Conservation (phyloP, 2,797 vertebrate species). For the Hephaestus fuliginosus region DNA sequence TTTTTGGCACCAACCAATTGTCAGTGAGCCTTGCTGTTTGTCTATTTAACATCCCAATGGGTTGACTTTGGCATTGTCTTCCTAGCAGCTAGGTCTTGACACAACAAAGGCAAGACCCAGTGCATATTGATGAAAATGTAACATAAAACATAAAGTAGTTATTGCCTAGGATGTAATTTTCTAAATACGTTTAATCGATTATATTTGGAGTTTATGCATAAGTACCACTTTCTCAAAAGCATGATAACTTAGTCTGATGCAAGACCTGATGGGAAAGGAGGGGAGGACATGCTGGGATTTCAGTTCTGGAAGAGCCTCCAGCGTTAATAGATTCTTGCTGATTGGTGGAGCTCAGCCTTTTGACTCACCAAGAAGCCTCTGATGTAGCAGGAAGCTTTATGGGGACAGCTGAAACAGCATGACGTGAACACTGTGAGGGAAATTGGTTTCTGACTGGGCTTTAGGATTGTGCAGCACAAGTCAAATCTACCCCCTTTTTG, state of each 20-base stretch:
- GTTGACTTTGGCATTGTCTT: constrained; percentile 22
- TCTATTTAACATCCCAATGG: constrained; percentile 31
- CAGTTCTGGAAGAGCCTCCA: constrained; percentile 8
- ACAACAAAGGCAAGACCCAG: constrained; percentile 27
- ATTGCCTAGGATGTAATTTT: background rate
- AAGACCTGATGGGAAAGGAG: background rate
- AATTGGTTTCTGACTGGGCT: constrained; percentile 49
- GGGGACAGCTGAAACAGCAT: constrained; percentile 50
- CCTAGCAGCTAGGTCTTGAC: constrained; percentile 23
- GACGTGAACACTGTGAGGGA: constrained; percentile 43
- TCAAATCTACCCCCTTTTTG: constrained; percentile 40
- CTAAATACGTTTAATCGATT: background rate
- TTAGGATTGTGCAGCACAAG: constrained; percentile 34
- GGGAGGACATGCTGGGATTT: constrained; percentile 5
- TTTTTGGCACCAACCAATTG: constrained; percentile 22
- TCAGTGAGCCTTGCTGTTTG: constrained; percentile 33
- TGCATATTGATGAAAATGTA: constrained; percentile 7
- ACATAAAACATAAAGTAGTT: constrained; percentile 11
- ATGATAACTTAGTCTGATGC: background rate
- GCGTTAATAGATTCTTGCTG: constrained; percentile 32
- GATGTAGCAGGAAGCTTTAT: constrained; percentile 9
- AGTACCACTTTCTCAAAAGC: constrained; percentile 5
- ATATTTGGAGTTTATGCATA: background rate
- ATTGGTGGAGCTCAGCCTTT: constrained; percentile 37
- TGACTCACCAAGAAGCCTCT: constrained; percentile 26